Evolutionary conservation across 1,140 invertebrate species (phyloP).

Genomic region (Tetramorium alpestre): DNA sequence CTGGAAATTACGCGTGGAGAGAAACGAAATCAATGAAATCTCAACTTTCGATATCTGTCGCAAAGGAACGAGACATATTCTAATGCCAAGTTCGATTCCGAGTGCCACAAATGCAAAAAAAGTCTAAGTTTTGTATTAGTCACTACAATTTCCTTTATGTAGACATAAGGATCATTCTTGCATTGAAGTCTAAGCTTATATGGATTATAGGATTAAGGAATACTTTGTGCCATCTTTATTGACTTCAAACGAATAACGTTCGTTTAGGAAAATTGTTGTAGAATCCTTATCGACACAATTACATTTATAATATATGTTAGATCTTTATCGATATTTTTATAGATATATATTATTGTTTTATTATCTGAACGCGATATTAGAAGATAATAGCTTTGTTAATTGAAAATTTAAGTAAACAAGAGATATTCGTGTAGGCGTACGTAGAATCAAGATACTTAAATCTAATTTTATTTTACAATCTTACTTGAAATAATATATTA

Average conservation of each 20-base stretch:
- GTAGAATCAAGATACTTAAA: neutral
- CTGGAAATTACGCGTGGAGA: neutral
- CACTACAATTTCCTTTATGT: too few species aligned
- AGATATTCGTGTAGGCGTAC: neutral
- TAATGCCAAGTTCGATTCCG: neutral
- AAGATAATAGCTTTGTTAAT: neutral
- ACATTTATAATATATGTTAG: too few species aligned
- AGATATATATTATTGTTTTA: neutral
- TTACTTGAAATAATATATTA: neutral
- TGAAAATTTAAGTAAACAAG: neutral
- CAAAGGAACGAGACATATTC: neutral
- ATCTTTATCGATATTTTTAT: too few species aligned
- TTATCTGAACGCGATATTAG: neutral
- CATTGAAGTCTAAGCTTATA: too few species aligned
- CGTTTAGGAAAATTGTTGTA: neutral
- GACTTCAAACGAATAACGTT: neutral
- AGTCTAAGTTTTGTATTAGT: too few species aligned
- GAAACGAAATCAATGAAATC: neutral
- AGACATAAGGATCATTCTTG: too few species aligned
- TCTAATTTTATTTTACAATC: neutral
- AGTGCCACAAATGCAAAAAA: neutral
- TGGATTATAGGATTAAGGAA: too few species aligned
- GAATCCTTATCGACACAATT: neutral
- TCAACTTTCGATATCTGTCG: neutral
- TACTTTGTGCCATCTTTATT: neutral